Conservation (phyloP, 1,140 invertebrate species). For the Galendromus occidentalis region DNA sequence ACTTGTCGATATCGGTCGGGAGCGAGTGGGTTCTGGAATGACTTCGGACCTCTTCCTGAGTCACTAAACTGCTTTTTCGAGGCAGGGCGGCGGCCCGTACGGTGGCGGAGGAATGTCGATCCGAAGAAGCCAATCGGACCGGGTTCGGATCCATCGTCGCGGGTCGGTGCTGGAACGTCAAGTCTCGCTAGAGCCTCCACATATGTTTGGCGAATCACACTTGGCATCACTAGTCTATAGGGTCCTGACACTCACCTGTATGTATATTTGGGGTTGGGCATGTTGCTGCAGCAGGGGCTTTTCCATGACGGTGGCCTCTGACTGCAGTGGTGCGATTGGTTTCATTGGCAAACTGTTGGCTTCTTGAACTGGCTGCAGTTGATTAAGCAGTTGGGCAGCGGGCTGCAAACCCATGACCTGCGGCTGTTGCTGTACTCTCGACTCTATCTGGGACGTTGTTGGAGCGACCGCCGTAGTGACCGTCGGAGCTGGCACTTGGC, state of each 20-base stretch:
- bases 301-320: no score
- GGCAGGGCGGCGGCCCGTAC: constrained; percentile 19
- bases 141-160: neutral
- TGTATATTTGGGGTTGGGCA: no score
- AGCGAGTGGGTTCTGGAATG: constrained; percentile 11
- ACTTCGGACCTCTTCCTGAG: constrained; percentile 12
- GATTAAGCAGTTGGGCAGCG: no score
- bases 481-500: neutral
- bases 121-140: constrained; percentile 28
- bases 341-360: neutral
- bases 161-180: no score
- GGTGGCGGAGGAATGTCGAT: constrained; percentile 33
- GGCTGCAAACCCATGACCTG: no score
- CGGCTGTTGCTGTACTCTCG: no score
- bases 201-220: no score
- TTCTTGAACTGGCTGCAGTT: neutral
- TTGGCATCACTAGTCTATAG: no score
- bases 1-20: constrained; percentile 22
- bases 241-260: no score
- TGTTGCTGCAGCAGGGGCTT: no score
- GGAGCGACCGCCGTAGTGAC: neutral
- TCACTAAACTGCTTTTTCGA: constrained; percentile 20
- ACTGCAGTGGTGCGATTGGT: no score
- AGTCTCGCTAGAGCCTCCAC: no score
- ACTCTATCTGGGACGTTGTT: neutral